Evolutionary conservation across 2,888 invertebrate species (phyloP), one percentile per base, ranked within the genome.

Genomic region (Hypsopygia costalis): DNA sequence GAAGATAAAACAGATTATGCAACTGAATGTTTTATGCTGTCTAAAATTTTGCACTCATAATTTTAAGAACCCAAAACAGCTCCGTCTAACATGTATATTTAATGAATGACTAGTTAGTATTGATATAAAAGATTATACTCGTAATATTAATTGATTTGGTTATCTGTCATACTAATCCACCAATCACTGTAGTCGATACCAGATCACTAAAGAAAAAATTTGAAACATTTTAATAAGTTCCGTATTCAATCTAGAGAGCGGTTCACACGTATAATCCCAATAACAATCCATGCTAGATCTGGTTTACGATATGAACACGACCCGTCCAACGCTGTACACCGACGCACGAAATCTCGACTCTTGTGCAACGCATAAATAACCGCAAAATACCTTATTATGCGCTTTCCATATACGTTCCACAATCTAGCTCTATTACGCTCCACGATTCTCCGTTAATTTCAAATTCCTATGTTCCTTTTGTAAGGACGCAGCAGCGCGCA

Each of bases 371-470:
- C 70, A 81, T 83, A 85, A 86, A 86, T 78, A 86, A 86, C 87
- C 87, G 82, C 87, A 88, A 87, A 85, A 87, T 85, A 76, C 78
- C 86, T 78, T 82, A 85, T 83, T 83, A 83, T 81, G 76, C 81
- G 79, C 83, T 86, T 82, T 86, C 86, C 86, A 82, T 87, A 82
- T 83, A 86, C 73, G 85, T 73, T 80, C 76, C 68, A 70, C 82
- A 83, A 85, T 85, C 81, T 81, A 69, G 65, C 61, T 61, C 80
- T 69, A 85, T 81, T 83, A 81, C 79, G 65, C 69, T 69, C 70
- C 62, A 11, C 75, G 76, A 71, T 77, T 81, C 80, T 75, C 75
- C 71, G 74, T 79, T 83, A 81, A 81, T 82, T 82, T 76, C 70
- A 59, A 78, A 80, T 80, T 80, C 74, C 76, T 71, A 69, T 65